Evolutionary conservation across 2,888 invertebrate genomes (phyloP).

Genomic region (Amphimallon solstitiale): DNA sequence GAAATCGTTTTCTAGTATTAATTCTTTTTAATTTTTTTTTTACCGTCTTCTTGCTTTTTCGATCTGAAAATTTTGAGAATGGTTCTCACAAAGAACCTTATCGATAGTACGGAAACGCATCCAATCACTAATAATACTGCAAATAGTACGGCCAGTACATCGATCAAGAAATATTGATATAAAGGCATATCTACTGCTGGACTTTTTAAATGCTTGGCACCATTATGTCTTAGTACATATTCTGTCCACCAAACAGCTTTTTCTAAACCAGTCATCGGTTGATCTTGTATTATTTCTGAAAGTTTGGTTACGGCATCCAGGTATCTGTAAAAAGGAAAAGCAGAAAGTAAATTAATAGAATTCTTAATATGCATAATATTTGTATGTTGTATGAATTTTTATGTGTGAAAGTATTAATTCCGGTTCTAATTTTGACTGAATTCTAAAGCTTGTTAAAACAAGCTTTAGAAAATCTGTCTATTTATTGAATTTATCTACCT

Average conservation of each 20-base stretch:
- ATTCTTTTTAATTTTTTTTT: conserved; percentile 3
- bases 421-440: too few relatives aligned
- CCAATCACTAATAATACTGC: background rate
- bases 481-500: too few relatives aligned
- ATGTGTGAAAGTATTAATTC: too few relatives aligned
- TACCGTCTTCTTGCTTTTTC: background rate
- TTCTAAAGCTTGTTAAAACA: too few relatives aligned
- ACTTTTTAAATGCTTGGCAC: conserved; percentile 42
- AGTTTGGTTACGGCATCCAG: conserved; percentile 37
- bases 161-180: conserved; percentile 45
- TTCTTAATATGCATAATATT: too few relatives aligned
- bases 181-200: conserved; percentile 41
- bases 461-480: too few relatives aligned
- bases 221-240: conserved; percentile 45
- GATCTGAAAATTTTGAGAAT: conserved; percentile 1
- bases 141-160: conserved; percentile 38
- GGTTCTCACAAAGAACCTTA: background rate
- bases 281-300: conserved; percentile 41
- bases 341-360: background rate
- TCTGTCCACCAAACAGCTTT: conserved; percentile 48
- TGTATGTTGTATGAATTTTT: too few relatives aligned
- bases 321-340: conserved; percentile 24
- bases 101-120: background rate
- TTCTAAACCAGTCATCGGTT: conserved; percentile 44
- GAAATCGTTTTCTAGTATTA: background rate